Evolutionary conservation across 2,888 invertebrate genomes (phyloP).

Genomic region (Norana najaformis): DNA sequence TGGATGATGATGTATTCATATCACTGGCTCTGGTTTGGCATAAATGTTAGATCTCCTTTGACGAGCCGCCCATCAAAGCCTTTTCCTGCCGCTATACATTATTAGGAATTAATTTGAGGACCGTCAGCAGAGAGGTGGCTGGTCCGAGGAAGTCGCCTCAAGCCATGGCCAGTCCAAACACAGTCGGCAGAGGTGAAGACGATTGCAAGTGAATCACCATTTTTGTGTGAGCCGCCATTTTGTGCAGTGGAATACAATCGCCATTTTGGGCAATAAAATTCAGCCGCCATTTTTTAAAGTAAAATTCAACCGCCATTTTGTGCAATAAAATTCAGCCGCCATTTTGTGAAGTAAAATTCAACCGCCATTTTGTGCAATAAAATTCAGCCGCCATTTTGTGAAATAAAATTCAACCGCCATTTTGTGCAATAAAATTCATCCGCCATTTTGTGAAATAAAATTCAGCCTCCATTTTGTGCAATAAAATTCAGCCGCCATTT

Average conservation of each 20-base stretch:
- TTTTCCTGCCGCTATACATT: background rate
- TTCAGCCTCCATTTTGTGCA: no score
- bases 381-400: no score
- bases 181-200: background rate
- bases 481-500: no score
- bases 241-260: no score
- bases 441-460: no score
- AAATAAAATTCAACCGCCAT: no score
- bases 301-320: background rate
- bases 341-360: no score
- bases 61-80: slow-evolving; percentile 5
- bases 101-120: slow-evolving; percentile 5
- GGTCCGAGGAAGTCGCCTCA: background rate
- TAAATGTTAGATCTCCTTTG: background rate
- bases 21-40: background rate
- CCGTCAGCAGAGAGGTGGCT: background rate
- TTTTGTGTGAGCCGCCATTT: no score
- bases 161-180: background rate
- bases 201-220: no score
- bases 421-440: no score
- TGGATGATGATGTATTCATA: slow-evolving; percentile 13
- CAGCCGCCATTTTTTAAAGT: background rate
- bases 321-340: no score
- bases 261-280: background rate
- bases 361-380: no score